Percentiles rank a stretch among this genome's conserved stretches.
Conservation (phyloP, 2,113 vertebrate species). For the Apodemus sylvaticus region DNA sequence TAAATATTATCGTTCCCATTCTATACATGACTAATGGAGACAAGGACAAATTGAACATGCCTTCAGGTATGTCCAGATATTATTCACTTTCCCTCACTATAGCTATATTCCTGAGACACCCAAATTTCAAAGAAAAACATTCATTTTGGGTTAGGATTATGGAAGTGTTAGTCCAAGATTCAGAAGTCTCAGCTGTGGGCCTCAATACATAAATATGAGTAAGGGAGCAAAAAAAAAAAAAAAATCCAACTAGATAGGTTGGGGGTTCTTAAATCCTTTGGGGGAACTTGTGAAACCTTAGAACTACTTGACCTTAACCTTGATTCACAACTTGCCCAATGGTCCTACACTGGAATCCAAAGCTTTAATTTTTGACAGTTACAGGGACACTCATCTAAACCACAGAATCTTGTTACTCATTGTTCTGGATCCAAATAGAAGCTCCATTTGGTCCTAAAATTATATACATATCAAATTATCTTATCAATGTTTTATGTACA, state of each 20-base stretch:
- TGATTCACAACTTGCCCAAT: not conserved
- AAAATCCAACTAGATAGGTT: not conserved
- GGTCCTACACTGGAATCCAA: too few species aligned
- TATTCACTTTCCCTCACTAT: not conserved
- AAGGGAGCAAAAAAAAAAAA: not conserved
- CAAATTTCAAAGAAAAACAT: not conserved
- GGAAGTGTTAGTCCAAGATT: not conserved
- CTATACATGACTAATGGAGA: not conserved
- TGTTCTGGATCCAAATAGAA: not conserved
- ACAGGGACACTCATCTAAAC: not conserved
- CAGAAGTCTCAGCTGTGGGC: not conserved
- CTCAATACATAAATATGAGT: not conserved
- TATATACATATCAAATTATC: not conserved
- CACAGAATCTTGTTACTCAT: not conserved
- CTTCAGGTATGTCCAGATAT: not conserved
- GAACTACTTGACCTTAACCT: not conserved
- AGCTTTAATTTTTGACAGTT: not conserved
- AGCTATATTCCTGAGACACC: not conserved
- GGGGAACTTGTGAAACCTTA: not conserved
- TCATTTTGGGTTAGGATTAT: not conserved
- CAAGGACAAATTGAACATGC: not conserved
- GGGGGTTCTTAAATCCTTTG: not conserved
- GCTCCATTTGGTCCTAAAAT: not conserved
- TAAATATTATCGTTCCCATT: not conserved
- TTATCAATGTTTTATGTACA: not conserved